These are phyloP conservation scores for Eptatretus atami DNA, from an alignment of 2,797 vertebrate genomes.

Conservation along the genomic window DNA sequence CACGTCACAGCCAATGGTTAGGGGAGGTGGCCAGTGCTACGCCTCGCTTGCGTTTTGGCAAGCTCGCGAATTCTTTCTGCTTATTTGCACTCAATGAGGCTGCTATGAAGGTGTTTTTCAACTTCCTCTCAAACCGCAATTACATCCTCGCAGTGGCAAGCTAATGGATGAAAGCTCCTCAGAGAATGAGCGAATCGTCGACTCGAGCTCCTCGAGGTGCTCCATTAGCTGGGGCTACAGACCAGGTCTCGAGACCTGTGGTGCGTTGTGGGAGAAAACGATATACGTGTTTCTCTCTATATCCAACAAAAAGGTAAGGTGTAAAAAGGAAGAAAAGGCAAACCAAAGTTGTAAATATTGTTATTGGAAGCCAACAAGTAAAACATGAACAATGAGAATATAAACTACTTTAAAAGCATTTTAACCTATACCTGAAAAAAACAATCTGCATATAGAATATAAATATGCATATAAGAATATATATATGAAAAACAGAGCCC, in stretches of 20 bases:
- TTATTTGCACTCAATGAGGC: conserved; percentile 65
- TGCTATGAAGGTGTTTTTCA: conserved; percentile 71
- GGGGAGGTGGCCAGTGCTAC: conserved; percentile 25
- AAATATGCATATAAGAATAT: too few species aligned
- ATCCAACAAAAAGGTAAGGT: too few species aligned
- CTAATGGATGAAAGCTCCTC: conserved; percentile 61
- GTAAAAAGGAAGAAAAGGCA: too few species aligned
- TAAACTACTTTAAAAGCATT: too few species aligned
- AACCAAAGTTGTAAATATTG: too few species aligned
- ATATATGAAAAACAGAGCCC: too few species aligned
- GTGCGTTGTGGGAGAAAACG: too few species aligned
- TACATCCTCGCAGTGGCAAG: conserved; percentile 52
- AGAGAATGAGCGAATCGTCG: conserved; percentile 34
- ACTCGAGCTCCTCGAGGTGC: conserved; percentile 36
- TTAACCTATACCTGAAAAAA: too few species aligned
- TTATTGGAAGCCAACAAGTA: too few species aligned
- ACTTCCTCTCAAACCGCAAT: conserved; percentile 68
- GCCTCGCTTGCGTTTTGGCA: conserved; percentile 37
- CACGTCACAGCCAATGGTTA: conserved; percentile 1
- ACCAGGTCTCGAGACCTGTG: conserved; percentile 43
- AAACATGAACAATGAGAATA: too few species aligned
- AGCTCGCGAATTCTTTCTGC: conserved; percentile 53
- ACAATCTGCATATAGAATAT: too few species aligned
- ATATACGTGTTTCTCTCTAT: too few species aligned
- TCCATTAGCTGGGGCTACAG: conserved; percentile 22